Evolutionary conservation across 1,140 invertebrate species (phyloP), one percentile per base, ranked within the genome.

Genomic region (Neotoxoptera formosana): DNA sequence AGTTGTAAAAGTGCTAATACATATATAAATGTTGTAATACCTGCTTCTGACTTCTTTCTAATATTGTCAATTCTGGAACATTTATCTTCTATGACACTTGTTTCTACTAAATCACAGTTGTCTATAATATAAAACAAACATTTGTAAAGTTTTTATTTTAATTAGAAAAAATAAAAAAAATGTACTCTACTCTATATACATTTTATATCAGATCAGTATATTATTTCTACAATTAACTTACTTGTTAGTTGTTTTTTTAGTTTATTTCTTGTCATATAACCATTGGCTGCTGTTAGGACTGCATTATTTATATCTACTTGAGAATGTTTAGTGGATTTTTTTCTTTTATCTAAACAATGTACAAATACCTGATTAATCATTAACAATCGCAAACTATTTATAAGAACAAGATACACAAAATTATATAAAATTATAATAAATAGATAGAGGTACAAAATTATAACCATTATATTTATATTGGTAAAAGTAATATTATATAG

Each of bases 241-340:
- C 91, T 17, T 56, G 23, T 53, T n/a, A 86, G 11, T n/a, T 86
- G 34, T 56, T 86, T 56, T 21, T 53, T 81, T 53, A 93, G 7
- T 86, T n/a, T 83, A 56, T 51, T 53, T 86, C 91, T 93, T 30
- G 91, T 93, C 91, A 93, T 93, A 84, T 86, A 93, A 51, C 91
- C 81, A 83, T 83, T 53, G 45, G 81, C 17, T n/a, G 56, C 14
- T 41, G 76, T 41, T n/a, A 45, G 1, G 20, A 45, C 25, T 53
- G 91, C 81, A 51, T 86, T 53, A 86, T 56, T 84, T 34, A 93
- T 93, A 56, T 93, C 91, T 93, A 45, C 25, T 56, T 53, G 47
- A 21, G 36, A 53, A 21, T 53, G 6, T 23, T 51, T 83, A 81
- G 25, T 21, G 3, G 51, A 30, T 48, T 67, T 92, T 92, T 92